phyloP scores from a whole-genome alignment of 2,797 vertebrate species.

The Malurus leucopterus region DNA sequence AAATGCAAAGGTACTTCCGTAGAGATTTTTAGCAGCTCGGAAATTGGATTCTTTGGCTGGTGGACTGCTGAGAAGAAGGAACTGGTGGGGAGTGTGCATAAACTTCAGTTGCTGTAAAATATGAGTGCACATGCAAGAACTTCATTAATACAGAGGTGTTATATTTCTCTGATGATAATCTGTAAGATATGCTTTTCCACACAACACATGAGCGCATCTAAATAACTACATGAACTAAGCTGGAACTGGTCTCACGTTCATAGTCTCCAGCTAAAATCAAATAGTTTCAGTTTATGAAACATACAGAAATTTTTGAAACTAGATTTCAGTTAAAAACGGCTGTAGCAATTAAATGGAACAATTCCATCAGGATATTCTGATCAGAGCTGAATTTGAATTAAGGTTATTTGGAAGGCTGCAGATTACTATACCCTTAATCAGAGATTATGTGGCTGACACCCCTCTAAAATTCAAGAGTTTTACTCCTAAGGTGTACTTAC shows the following conservation, averaged over 20 bases:
- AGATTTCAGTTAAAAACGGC: neutral
- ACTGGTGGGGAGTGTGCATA: conserved; percentile 91
- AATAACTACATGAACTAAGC: neutral
- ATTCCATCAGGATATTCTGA: neutral
- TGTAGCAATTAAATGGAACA: neutral
- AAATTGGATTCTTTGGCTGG: conserved; percentile 94
- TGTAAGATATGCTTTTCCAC: neutral
- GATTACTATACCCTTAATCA: neutral
- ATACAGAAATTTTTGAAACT: neutral
- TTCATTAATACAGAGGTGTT: neutral
- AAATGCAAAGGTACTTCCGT: conserved; percentile 90
- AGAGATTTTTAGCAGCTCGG: conserved; percentile 88
- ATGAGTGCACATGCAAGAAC: neutral
- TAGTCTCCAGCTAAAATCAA: neutral
- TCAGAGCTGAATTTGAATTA: neutral
- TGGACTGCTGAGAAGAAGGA: conserved; percentile 89
- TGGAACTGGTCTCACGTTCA: neutral
- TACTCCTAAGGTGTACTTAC: neutral
- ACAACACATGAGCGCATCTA: neutral
- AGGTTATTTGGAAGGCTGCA: neutral
- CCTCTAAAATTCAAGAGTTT: neutral
- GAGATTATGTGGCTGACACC: neutral
- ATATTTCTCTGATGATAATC: neutral
- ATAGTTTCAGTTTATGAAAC: neutral
- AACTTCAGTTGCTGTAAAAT: conserved; percentile 86